Base-by-base conservation (phyloP, 1,140 invertebrate genomes). In the Holotrichia oblita region DNA sequence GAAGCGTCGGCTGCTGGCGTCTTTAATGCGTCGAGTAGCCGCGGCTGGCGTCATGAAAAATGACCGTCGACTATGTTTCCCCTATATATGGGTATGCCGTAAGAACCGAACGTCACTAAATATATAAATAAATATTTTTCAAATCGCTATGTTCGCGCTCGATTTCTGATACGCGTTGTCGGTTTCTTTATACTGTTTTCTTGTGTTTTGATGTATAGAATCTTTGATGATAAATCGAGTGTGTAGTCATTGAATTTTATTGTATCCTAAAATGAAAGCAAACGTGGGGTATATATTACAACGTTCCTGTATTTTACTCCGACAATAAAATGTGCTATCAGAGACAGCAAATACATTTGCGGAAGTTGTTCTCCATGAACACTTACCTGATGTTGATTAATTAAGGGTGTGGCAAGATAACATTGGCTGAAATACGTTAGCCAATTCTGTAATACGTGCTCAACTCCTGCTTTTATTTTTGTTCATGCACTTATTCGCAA, bases 121-220 rank as follows among this genome's bases (percentile, higher is more conserved):
- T 79, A 74, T 79, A 64, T 77, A 80, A 79, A 81, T 81, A 83
- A 83, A 83, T 83, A 81, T 83, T 81, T 79, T 73, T 81, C 75
- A 72, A 77, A 64, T 77, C 59, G 59, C 40, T 77, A 40, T 77
- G 61, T 72, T 77, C 40, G 59, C 55, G 61, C 40, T 14, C n/a
- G 77, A 64, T 64, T 64, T 64, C 61, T 27, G 61, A 64, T 48
- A n/a, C 61, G 24, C 61, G 61, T 64, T 22, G 17, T 64, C 17
- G n/a, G 44, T 48, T 48, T 48, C 44, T 48, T 64, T 27, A 64
- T 64, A 20, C 24, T 9, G 24, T 64, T 64, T 20, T 20, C 17
- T 64, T 9, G 17, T 20, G 17, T 12, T 64, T 64, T 27, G 61
- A 64, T 22, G 44, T 48, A 48, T 10, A 12, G 44, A 64, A 0